Percentiles rank a stretch among this genome's conserved stretches.
These are phyloP conservation scores for Propithecus coquereli DNA, from an alignment of 2,113 vertebrate genomes.

Conservation along the genomic window DNA sequence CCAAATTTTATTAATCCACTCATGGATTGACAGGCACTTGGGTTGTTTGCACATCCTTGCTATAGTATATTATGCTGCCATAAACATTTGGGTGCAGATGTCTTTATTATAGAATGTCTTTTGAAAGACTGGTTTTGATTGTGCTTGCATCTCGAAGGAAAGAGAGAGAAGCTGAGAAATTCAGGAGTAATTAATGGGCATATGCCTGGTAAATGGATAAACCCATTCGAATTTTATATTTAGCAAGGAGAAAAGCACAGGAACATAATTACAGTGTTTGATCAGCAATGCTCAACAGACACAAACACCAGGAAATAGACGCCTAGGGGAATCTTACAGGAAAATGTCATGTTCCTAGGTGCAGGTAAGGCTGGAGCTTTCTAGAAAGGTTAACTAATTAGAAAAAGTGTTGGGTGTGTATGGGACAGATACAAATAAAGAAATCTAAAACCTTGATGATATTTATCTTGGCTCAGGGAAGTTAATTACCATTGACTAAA, in stretches of 20 bases:
- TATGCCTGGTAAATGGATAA: neutral
- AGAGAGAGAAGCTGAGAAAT: neutral
- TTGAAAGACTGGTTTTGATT: neutral
- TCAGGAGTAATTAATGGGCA: neutral
- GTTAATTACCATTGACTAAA: neutral
- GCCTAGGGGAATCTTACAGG: neutral
- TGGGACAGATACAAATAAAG: neutral
- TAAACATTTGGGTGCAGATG: no score
- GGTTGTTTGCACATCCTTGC: no score
- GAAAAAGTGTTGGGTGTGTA: neutral
- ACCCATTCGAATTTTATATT: neutral
- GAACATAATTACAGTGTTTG: neutral
- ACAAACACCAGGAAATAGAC: neutral
- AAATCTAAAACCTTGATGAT: neutral
- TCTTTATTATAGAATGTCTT: no score
- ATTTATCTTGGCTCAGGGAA: neutral
- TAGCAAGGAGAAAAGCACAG: neutral
- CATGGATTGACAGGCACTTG: no score
- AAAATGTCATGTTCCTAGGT: neutral
- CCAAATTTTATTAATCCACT: no score
- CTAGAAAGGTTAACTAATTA: neutral
- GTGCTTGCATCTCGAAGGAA: neutral
- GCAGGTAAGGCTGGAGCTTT: neutral
- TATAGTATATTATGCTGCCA: no score
- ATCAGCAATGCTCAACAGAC: neutral